These are phyloP conservation scores for Antrozous pallidus DNA, from an alignment of 2,797 vertebrate species.

Conservation along the genomic window DNA sequence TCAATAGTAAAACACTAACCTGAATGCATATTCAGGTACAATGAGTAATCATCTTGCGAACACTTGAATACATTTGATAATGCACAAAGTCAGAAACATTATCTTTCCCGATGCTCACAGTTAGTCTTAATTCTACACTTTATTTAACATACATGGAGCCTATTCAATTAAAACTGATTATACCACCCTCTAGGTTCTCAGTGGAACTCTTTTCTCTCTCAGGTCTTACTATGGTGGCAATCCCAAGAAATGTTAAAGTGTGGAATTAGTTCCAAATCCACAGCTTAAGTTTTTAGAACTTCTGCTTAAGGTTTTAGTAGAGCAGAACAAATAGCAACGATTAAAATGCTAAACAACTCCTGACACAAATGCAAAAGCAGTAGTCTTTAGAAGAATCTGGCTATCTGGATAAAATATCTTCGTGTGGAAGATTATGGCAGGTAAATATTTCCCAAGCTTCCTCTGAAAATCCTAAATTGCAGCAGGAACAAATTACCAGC, in stretches of 20 bases:
- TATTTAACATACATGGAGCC: slow-evolving; percentile 29
- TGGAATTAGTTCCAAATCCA: slow-evolving; percentile 12
- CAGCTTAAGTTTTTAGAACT: slow-evolving; percentile 10
- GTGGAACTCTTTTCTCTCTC: not conserved
- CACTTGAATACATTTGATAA: not conserved
- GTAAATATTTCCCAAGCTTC: not conserved
- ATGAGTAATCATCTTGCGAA: slow-evolving; percentile 51
- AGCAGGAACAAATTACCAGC: not conserved
- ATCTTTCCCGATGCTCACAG: not conserved
- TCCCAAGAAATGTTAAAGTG: not conserved
- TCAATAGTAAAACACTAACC: slow-evolving; percentile 29
- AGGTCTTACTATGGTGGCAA: not conserved
- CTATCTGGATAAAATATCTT: slow-evolving; percentile 29
- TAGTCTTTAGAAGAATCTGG: not conserved
- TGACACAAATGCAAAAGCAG: slow-evolving; percentile 11
- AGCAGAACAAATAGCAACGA: slow-evolving; percentile 24
- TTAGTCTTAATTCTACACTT: slow-evolving; percentile 9
- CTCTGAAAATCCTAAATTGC: not conserved
- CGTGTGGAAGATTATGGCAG: not conserved
- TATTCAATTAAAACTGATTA: slow-evolving; percentile 18
- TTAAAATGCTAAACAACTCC: not conserved
- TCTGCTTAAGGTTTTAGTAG: slow-evolving; percentile 38
- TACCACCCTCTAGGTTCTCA: not conserved
- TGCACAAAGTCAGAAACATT: slow-evolving; percentile 41
- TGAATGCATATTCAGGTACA: slow-evolving; percentile 20